A percentile compares a stretch with the other conserved stretches of the same genome.
These are phyloP conservation scores for Melanerpes formicivorus DNA, from an alignment of 2,113 vertebrate genomes.

Conservation along the genomic window DNA sequence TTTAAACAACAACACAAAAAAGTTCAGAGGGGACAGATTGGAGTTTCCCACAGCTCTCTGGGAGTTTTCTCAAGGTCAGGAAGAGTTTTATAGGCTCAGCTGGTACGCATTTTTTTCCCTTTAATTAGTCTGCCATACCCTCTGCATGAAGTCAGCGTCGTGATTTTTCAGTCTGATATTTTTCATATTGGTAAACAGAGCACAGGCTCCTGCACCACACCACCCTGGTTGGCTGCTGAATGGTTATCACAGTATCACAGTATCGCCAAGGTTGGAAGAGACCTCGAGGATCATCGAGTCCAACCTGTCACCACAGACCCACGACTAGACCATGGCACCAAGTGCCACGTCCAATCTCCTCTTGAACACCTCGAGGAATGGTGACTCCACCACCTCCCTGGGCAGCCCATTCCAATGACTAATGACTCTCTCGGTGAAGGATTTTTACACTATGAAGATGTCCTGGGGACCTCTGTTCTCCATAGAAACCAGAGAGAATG, in stretches of 20 bases:
- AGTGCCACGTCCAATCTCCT: too few species aligned
- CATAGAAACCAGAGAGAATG: too few species aligned
- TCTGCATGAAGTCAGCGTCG: slow-evolving; percentile 65
- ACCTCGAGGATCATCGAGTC: too few species aligned
- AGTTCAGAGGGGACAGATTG: slow-evolving; percentile 40
- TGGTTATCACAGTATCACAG: neutral
- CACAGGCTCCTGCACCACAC: neutral
- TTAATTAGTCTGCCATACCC: slow-evolving; percentile 67
- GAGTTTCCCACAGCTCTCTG: slow-evolving; percentile 70
- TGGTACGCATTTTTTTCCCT: slow-evolving; percentile 35
- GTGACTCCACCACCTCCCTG: too few species aligned
- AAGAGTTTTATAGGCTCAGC: slow-evolving; percentile 60
- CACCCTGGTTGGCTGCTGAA: neutral
- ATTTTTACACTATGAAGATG: too few species aligned
- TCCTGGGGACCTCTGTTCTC: too few species aligned
- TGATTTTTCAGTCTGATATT: slow-evolving; percentile 62
- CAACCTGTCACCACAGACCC: too few species aligned
- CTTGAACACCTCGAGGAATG: too few species aligned
- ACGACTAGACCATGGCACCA: too few species aligned
- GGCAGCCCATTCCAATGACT: too few species aligned
- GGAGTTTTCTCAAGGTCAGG: slow-evolving; percentile 56
- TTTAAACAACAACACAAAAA: slow-evolving; percentile 62
- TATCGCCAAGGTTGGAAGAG: too few species aligned
- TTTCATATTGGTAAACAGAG: neutral
- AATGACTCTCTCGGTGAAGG: too few species aligned